Evolutionary conservation across 1,140 invertebrate genomes (phyloP), one percentile per base, ranked within the genome.

Genomic region (Hesperophylax magnus): DNA sequence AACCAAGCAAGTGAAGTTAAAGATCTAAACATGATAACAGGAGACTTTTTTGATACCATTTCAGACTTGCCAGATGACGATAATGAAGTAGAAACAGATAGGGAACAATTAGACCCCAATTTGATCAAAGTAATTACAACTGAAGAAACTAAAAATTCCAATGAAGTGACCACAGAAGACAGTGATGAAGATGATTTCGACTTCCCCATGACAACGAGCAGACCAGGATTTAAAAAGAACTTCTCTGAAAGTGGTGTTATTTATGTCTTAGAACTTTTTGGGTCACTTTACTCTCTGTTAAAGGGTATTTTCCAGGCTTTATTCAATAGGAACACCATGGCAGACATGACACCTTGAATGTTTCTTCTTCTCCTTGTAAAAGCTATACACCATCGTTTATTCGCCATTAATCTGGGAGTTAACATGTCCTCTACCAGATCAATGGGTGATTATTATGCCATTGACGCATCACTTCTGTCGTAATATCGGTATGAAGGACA

Each of bases 1-100:
- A 14, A 47, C 39, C 39, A 47, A 85, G 88, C 88, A 52, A 88
- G 89, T 69, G 89, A 90, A 81, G 84, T 89, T 9, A 87, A 78
- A 8, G 74, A 81, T 78, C 22, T 78, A 20, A 81, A 81, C 27
- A 76, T 54, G 47, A 27, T 75, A n/a, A 31, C 52, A 15, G 53
- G 31, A 39, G 65, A 71, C 8, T 79, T 71, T 34, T 79, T 79
- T 39, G 20, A 79, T 58, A 34, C 47, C 4, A 54, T 58, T 11
- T 74, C 69, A 15, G 67, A 79, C 17, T 14, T 74, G 1, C 56
- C 67, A 7, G 63, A 81, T 11, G 60, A 76, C 0, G 72, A 80
- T 4, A 76, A 80, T 80, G 78, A 79, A 79, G 78, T 79, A 18
- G 76, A 58, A 2, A 58, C 11, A 7, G 53, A 54, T n/a, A 58